Evolutionary conservation across 2,113 vertebrate genomes (phyloP), one percentile per base, ranked within the genome.

Genomic region (Gavia stellata): DNA sequence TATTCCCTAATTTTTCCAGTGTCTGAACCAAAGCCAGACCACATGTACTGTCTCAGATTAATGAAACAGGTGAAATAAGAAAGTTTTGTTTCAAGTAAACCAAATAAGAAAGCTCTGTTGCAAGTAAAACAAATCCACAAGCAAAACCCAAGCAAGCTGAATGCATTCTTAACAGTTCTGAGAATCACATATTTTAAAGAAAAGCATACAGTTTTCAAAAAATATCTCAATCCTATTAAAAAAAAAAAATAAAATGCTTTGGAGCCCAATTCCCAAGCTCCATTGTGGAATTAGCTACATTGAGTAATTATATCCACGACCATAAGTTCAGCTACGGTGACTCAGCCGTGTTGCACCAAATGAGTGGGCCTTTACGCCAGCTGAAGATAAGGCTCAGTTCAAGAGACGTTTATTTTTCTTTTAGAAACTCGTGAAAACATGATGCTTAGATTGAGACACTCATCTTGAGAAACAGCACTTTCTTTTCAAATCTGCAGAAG

Each of bases 401-500:
- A 86, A 95, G 71, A 78, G 26, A 63, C 20, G 3, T 92, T 92
- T 72, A 17, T 90, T 81, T 94, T 96, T 77, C 53, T 50, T 89
- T 91, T 89, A 93, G 70, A 94, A 95, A 78, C 16, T 29, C 9
- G 6, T 40, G 80, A 59, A 86, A 95, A 81, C 47, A 52, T 1
- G 33, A 34, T 56, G 34, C 92, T 96, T 67, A 40, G 26, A 62
- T 74, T 86, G 84, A 91, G 86, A 55, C 66, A 91, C 91, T 96
- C 40, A 50, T 75, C 71, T 77, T 4, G 3, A 95, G 71, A 77
- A 94, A 70, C 24, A 81, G 62, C 40, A 85, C 82, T 81, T 83
- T 81, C 86, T 92, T 94, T 96, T 95, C n/a, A 92, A 87, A 94
- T 62, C 94, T 91, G 44, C 55, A 84, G 7, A 56, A 91, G 74